Evolutionary conservation across 1,140 invertebrate species (phyloP).

Genomic region (Drosophila ananassae): DNA sequence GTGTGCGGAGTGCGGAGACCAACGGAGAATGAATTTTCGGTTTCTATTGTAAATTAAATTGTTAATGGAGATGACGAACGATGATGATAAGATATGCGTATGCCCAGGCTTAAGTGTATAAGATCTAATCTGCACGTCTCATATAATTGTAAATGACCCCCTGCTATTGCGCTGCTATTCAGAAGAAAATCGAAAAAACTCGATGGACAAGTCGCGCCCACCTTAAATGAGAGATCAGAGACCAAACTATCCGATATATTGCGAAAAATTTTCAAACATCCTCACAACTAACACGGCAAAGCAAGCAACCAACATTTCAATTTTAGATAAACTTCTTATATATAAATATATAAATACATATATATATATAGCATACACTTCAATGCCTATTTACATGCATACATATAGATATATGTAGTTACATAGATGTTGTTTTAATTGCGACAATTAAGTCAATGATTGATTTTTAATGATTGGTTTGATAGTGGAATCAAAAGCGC

Average conservation of each 20-base stretch:
- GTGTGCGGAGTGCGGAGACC: constrained; percentile 26
- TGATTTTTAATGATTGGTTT: constrained; percentile 63
- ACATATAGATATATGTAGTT: constrained; percentile 52
- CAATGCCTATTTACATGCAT: constrained; percentile 29
- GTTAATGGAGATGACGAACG: constrained; percentile 37
- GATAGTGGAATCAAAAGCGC: constrained; percentile 41
- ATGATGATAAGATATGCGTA: constrained; percentile 24
- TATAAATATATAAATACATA: constrained; percentile 34
- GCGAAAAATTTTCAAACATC: constrained; percentile 7
- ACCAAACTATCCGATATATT: constrained; percentile 40
- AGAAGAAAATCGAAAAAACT: constrained; percentile 3
- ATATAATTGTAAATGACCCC: constrained; percentile 36
- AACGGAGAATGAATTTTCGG: constrained; percentile 52
- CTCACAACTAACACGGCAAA: constrained; percentile 19
- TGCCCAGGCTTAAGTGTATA: constrained; percentile 29
- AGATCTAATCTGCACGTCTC: constrained; percentile 44
- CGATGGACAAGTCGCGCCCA: neutral
- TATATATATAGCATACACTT: constrained; percentile 30
- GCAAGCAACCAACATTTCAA: constrained; percentile 44
- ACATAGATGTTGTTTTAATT: constrained; percentile 70
- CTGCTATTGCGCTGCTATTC: constrained; percentile 10
- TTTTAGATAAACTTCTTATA: constrained; percentile 42
- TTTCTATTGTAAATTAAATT: constrained; percentile 75
- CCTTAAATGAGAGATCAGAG: constrained; percentile 26
- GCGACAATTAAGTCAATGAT: constrained; percentile 40